Evolutionary conservation across 53 echinoderm and acorn worm genomes (phyloP).

Genomic region (Actinopyga echinites): DNA sequence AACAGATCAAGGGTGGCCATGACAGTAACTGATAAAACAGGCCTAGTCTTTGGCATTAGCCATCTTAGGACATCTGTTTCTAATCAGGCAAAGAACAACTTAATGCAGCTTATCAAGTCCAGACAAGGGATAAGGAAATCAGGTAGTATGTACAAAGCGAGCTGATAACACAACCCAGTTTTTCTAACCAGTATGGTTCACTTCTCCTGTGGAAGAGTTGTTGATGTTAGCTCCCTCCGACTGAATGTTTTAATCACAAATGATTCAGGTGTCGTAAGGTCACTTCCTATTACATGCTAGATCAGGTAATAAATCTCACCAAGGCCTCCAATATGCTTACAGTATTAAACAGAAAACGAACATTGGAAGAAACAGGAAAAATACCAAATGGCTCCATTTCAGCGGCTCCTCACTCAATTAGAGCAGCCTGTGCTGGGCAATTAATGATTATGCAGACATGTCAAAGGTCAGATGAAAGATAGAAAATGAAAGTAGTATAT

Average conservation of each 20-base stretch:
- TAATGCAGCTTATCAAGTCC: constrained; percentile 46
- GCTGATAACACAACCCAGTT: constrained; percentile 37
- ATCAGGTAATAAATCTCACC: neutral
- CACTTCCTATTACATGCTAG: constrained; percentile 29
- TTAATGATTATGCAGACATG: too few species aligned
- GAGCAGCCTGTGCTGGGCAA: too few species aligned
- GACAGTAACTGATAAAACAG: constrained; percentile 34
- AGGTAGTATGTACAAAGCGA: constrained; percentile 24
- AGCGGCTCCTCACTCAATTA: too few species aligned
- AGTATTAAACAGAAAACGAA: too few species aligned
- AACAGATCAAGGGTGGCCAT: constrained; percentile 38
- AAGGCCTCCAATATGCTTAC: too few species aligned
- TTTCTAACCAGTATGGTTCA: constrained; percentile 32
- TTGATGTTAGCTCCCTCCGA: constrained; percentile 33
- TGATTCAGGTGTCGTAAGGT: constrained; percentile 36
- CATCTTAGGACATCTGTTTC: constrained; percentile 46
- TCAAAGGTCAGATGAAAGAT: too few species aligned
- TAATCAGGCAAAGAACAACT: constrained; percentile 36
- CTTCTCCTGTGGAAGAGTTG: constrained; percentile 16
- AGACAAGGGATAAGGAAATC: constrained; percentile 33
- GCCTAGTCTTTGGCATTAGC: constrained; percentile 34
- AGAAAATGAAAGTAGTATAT: too few species aligned
- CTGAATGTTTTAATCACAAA: constrained; percentile 46
- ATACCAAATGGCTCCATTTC: too few species aligned
- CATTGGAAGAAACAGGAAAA: too few species aligned